Conservation (phyloP, 2,113 vertebrate species). For the Cervus canadensis region DNA sequence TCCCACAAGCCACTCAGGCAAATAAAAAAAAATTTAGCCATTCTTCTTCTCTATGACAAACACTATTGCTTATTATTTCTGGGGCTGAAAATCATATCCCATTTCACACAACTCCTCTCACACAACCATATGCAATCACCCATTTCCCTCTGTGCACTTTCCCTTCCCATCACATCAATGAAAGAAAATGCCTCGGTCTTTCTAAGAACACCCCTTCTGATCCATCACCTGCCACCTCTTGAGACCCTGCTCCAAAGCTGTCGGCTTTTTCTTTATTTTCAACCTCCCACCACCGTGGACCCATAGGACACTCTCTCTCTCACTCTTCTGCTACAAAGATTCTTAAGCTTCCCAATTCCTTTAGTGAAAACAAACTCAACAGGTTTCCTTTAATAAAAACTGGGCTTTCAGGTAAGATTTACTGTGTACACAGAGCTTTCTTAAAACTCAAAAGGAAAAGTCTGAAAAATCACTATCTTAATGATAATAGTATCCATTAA, state of each 20-base stretch:
- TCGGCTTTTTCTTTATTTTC: neutral
- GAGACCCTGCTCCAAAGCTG: neutral
- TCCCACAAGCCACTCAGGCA: neutral
- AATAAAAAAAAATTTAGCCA: neutral
- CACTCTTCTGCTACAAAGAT: neutral
- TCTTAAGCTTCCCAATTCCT: neutral
- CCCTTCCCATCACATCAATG: neutral
- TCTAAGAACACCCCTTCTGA: neutral
- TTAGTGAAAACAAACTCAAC: neutral
- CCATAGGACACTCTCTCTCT: neutral
- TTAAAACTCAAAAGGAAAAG: neutral
- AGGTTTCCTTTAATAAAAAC: neutral
- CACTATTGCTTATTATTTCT: neutral
- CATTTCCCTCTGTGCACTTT: neutral
- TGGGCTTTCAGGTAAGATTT: neutral
- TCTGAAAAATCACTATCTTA: neutral
- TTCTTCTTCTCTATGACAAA: neutral
- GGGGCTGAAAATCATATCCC: neutral
- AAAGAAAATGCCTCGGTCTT: neutral
- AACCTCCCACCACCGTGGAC: neutral
- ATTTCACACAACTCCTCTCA: neutral
- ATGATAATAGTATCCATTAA: neutral
- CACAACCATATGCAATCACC: neutral
- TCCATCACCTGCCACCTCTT: neutral
- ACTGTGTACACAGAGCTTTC: neutral